phyloP scores from a whole-genome alignment of 2,888 invertebrate genomes.

The Polymixis flavicincta region DNA sequence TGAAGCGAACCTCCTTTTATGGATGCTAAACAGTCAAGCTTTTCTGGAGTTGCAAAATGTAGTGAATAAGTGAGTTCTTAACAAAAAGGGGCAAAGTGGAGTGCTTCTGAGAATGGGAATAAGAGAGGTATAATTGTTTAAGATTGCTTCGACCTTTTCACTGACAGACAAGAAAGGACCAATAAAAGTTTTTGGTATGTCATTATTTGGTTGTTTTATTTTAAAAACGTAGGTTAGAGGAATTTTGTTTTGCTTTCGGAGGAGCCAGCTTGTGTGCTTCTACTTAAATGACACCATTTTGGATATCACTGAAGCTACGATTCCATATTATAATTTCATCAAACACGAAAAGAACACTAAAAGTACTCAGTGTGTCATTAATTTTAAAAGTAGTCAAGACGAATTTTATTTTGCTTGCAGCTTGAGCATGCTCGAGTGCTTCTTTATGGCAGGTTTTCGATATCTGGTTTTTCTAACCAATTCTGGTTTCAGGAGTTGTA shows the following conservation, averaged over 20 bases:
- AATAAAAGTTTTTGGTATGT: slow-evolving; percentile 11
- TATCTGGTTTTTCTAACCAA: no score
- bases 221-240: background rate
- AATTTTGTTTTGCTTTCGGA: background rate
- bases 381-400: no score
- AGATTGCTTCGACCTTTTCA: slow-evolving; percentile 39
- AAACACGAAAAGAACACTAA: no score
- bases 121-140: slow-evolving; percentile 14
- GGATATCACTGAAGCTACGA: background rate
- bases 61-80: slow-evolving; percentile 14
- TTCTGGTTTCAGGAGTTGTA: no score
- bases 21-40: slow-evolving; percentile 41
- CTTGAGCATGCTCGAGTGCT: no score
- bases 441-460: no score
- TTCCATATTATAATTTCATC: background rate
- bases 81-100: slow-evolving; percentile 10
- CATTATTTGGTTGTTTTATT: slow-evolving; percentile 3
- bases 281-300: background rate
- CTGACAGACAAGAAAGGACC: slow-evolving; percentile 7
- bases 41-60: slow-evolving; percentile 39
- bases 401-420: no score
- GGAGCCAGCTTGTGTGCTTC: background rate
- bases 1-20: slow-evolving; percentile 35
- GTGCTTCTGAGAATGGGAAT: slow-evolving; percentile 9
- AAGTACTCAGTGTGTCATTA: no score